Base-by-base conservation (phyloP, 2,888 invertebrate genomes). In the Tridacna crocea region DNA sequence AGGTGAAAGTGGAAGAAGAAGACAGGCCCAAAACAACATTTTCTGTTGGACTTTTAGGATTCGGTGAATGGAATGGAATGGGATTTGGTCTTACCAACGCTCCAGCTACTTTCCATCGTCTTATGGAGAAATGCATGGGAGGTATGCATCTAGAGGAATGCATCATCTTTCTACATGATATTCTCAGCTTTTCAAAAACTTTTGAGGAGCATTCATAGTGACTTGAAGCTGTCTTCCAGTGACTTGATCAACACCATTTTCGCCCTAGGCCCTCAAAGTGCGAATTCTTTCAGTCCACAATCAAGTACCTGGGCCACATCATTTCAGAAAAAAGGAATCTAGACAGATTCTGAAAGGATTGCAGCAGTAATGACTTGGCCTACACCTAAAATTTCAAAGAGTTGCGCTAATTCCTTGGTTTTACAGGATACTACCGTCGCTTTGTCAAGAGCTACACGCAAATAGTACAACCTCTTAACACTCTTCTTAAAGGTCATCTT, bases 91-190 rank as follows among this genome's bases (percentile, higher is more conserved):
- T 51, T 13, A 51, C 51, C 12, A 83, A 85, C 76, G 80, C 87
- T 0, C 88, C 87, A 0, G 72, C 85, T 12, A 87, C 86, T 8
- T 90, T 90, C 70, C 77, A 88, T 26, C 61, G 87, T 17, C 66
- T 82, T 36, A 77, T 90, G 77, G 74, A 84, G 58, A n/a, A 65
- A 13, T 51, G 77, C 17, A 24, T 79, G 17, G 12, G 79, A n/a
- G 70, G 77, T 11, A 4, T 78, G n/a, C 74, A 82, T 1, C 77
- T 65, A 63, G 51, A 27, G 22, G n/a, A 58, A 24, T 79, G 51
- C 1, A 36, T 80, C n/a, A 47, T 80, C 13, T 75, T 74, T 48
- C 58, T 80, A 58, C 70, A 79, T 46, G 75, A 75, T 48, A 70
- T 79, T 3, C 68, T 75, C 47, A 22, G 3, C 4, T 24, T 24